Evolutionary conservation across 2,797 vertebrate species (phyloP), one percentile per base, ranked within the genome.

Genomic region (Lepilemur septentrionalis): DNA sequence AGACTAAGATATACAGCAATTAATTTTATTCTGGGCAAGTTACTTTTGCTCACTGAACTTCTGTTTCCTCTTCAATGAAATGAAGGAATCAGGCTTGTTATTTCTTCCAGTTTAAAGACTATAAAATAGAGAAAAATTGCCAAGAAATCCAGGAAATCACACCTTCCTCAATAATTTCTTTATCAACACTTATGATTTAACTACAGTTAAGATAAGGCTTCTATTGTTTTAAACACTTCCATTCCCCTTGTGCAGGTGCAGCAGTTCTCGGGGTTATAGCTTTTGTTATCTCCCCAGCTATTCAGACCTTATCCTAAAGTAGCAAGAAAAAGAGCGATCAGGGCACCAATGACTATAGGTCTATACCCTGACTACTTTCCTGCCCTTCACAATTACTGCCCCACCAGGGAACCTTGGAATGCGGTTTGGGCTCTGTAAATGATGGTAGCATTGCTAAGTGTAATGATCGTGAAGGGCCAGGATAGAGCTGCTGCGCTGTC

Each of bases 111-210:
- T n/a, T 80, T 32, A 67, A 73, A 46, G n/a, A 57, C 85, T 83
- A 6, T 38, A 30, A 83, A 87, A 85, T 13, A 83, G 55, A 87
- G 50, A 35, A 73, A 89, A 76, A 94, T 7, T 63, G 75, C 90
- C 57, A 84, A 69, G 65, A 80, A 92, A 94, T 90, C 35, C 32
- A 94, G 85, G 78, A 89, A 95, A 52, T 50, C 70, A 11, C n/a
- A 25, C 89, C 75, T 88, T 92, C n/a, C 65, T 84, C 89, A 81
- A 15, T 69, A 93, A 87, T 73, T 90, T 52, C 63, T 93, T 81
- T 85, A 85, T 67, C 75, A 78, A 61, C 75, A 82, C 41, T 59
- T 63, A 61, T 61, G 82, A 84, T 72, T 91, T 93, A 87, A 89
- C 75, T 69, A 30, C 11, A 75, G 5, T 48, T 78, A 78, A 78